A percentile compares a stretch with the other conserved stretches of the same genome.
Evolutionary conservation across 2,797 vertebrate genomes (phyloP).

Genomic region (Macropodus opercularis): DNA sequence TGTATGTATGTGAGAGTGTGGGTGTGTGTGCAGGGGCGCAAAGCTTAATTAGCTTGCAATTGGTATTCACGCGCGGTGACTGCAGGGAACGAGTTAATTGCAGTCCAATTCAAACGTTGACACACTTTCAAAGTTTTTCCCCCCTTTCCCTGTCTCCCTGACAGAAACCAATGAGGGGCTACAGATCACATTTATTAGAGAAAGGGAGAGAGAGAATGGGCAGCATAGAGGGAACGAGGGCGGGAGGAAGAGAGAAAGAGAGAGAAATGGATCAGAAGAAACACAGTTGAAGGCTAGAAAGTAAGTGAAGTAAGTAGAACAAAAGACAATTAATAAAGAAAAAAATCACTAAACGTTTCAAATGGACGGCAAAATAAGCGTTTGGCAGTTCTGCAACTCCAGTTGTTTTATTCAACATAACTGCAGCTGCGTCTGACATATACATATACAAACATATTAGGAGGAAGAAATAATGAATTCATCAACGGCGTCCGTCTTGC

Average conservation of each 20-base stretch:
- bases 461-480: no score
- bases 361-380: not conserved
- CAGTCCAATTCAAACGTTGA: conserved; percentile 84
- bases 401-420: not conserved
- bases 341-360: conserved; percentile 15
- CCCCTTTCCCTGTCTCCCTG: conserved; percentile 62
- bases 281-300: conserved; percentile 26
- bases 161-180: conserved; percentile 78
- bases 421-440: no score
- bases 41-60: conserved; percentile 84
- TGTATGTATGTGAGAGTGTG: conserved; percentile 38
- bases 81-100: conserved; percentile 87
- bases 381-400: not conserved
- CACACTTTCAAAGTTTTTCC: conserved; percentile 81
- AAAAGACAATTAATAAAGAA: not conserved
- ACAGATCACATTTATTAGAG: conserved; percentile 79
- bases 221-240: not conserved
- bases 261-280: conserved; percentile 11
- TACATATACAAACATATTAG: no score
- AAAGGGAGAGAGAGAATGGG: conserved; percentile 53
- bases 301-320: conserved; percentile 14
- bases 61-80: conserved; percentile 81
- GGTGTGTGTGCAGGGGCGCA: conserved; percentile 54
- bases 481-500: no score
- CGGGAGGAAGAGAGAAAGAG: not conserved